A percentile compares a stretch with the other conserved stretches of the same genome.
These are phyloP conservation scores for Meiosimyza platycephala DNA, from an alignment of 2,888 invertebrate species.

Conservation along the genomic window DNA sequence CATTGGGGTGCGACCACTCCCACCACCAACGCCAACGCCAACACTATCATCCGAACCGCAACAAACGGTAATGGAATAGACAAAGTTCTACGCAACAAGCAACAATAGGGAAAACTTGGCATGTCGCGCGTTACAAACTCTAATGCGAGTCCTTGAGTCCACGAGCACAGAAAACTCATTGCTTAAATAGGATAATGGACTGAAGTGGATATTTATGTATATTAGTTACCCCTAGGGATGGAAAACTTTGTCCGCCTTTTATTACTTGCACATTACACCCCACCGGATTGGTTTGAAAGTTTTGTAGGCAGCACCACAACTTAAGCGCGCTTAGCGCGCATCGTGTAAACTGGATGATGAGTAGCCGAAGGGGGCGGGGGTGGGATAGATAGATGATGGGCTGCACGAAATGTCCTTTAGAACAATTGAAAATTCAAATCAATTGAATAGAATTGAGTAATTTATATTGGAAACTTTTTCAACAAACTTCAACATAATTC, in stretches of 20 bases:
- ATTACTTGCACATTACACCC: slow-evolving; percentile 6
- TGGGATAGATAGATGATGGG: no score
- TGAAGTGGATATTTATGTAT: slow-evolving; percentile 35
- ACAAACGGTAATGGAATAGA: slow-evolving; percentile 1
- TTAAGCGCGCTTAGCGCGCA: neutral
- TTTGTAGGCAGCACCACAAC: slow-evolving; percentile 8
- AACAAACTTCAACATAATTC: neutral
- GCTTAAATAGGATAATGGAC: slow-evolving; percentile 37
- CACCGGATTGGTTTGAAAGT: slow-evolving; percentile 9
- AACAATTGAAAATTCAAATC: slow-evolving; percentile 24
- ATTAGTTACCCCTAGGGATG: slow-evolving; percentile 24
- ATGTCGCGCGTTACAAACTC: slow-evolving; percentile 28
- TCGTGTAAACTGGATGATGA: neutral
- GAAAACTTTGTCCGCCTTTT: slow-evolving; percentile 17
- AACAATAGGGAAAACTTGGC: slow-evolving; percentile 21
- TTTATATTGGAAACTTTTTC: neutral
- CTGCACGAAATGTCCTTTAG: neutral
- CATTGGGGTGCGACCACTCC: neutral
- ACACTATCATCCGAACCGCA: neutral
- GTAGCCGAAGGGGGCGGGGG: no score
- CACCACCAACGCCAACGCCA: neutral
- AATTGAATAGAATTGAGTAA: slow-evolving; percentile 1
- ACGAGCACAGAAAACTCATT: slow-evolving; percentile 13
- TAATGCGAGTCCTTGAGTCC: slow-evolving; percentile 21
- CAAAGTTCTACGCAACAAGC: neutral